phyloP scores from a whole-genome alignment of 2,888 invertebrate species.

The Thereva unica region DNA sequence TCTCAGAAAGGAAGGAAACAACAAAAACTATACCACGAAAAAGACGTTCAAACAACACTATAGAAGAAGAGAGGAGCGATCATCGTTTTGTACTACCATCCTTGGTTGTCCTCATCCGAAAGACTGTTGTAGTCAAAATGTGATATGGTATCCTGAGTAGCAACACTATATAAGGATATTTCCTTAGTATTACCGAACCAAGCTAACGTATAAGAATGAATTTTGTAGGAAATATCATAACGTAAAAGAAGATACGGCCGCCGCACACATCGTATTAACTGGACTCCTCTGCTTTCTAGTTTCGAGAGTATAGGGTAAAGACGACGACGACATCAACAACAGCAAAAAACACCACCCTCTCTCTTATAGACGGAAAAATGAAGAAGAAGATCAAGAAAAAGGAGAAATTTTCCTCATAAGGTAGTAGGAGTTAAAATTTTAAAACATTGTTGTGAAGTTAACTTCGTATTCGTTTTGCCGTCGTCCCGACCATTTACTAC shows the following conservation, averaged over 20 bases:
- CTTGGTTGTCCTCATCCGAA: constrained; percentile 24
- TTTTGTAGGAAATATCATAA: no score
- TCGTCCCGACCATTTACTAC: constrained; percentile 15
- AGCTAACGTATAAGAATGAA: constrained; percentile 31
- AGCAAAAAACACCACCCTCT: constrained; percentile 30
- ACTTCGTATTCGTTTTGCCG: constrained; percentile 29
- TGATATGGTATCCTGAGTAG: constrained; percentile 43
- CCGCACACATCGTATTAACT: constrained; percentile 32
- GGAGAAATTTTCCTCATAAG: constrained; percentile 25
- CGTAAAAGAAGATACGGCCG: constrained; percentile 24
- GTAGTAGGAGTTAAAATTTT: constrained; percentile 22
- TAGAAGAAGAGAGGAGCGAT: constrained; percentile 8
- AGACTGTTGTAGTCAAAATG: constrained; percentile 37
- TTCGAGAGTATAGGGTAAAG: neutral
- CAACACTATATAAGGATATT: constrained; percentile 45
- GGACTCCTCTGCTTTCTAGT: constrained; percentile 7
- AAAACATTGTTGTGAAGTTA: constrained; percentile 15
- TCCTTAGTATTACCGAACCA: constrained; percentile 41
- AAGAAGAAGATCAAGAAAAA: constrained; percentile 23
- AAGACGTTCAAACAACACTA: constrained; percentile 21
- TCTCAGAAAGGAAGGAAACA: neutral
- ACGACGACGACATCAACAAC: constrained; percentile 30
- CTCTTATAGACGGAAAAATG: constrained; percentile 25
- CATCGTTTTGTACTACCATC: constrained; percentile 13
- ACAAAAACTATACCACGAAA: constrained; percentile 20